Evolutionary conservation across 2,113 vertebrate genomes (phyloP), one percentile per base, ranked within the genome.

Genomic region (Odontesthes bonariensis): DNA sequence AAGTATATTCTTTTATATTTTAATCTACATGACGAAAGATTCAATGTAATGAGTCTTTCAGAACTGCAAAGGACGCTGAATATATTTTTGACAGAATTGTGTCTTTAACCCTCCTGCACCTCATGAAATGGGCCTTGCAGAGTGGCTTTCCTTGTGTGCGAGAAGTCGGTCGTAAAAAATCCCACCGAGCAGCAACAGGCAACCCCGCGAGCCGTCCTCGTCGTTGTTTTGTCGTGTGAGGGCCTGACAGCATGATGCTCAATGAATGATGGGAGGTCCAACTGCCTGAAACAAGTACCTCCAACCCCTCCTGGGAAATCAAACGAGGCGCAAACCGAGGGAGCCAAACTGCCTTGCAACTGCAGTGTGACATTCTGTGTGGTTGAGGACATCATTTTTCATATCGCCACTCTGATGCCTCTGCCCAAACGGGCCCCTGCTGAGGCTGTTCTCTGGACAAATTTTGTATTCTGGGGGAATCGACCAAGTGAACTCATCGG

Each of bases 231-330:
- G 79, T 85, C n/a, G 57, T 69, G 69, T 59, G 5, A 17, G 65
- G 62, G 55, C 75, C 62, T 70, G 80, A 81, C 73, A 69, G 63
- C 54, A 3, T 60, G 66, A 85, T 77, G 63, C 63, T 8, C 42
- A 60, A 80, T 87, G 86, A 88, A 51, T 63, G 83, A 91, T 87
- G 77, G 69, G 76, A 68, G 63, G 54, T 77, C 59, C 58, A 56
- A 60, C 85, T 76, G 64, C 63, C 72, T 23, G 69, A 80, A 88
- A 86, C 80, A 58, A 89, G 80, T 65, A 22, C 69, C 69, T 47
- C 8, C 5, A 27, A 23, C 13, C 81, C 82, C 67, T 20, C 16
- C 1, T 70, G 94, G 94, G 94, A 94, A 94, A 94, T 94, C 92
- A 92, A 90, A 88, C 62, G 16, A 82, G 79, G 63, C 75, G 82